Evolutionary conservation across 2,113 vertebrate genomes (phyloP).

Genomic region (Onychostruthus taczanowskii): DNA sequence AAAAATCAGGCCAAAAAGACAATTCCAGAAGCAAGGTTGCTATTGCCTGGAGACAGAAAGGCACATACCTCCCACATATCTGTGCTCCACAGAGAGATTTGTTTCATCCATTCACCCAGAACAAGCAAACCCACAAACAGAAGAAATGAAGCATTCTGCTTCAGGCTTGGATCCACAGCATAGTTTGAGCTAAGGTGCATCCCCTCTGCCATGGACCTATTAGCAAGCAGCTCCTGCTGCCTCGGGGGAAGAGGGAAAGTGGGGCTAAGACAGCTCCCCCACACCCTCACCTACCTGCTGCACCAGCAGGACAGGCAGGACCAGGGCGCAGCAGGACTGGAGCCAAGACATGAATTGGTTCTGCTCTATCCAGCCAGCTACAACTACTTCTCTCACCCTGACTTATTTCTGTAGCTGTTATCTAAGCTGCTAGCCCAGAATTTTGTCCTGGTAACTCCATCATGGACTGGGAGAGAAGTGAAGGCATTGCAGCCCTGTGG

Average conservation of each 20-base stretch:
- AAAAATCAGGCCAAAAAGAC: slow-evolving; percentile 3
- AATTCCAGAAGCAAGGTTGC: not conserved
- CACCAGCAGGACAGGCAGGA: not conserved
- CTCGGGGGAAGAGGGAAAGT: not conserved
- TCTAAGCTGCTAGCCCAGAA: not conserved
- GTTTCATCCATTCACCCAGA: not conserved
- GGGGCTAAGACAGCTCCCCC: not conserved
- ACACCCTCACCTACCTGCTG: not conserved
- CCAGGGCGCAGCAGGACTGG: not conserved
- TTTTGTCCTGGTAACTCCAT: not conserved
- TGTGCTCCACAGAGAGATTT: not conserved
- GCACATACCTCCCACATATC: not conserved
- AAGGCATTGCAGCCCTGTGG: not conserved
- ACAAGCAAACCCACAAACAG: not conserved
- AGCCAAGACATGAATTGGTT: not conserved
- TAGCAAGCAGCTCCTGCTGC: not conserved
- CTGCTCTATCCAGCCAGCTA: not conserved
- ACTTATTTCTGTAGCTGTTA: not conserved
- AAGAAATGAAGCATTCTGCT: not conserved
- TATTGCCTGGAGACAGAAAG: not conserved
- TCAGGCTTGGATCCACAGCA: not conserved
- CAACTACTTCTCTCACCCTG: not conserved
- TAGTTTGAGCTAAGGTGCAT: not conserved
- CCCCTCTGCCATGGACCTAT: not conserved
- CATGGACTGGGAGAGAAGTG: not conserved